A percentile compares a stretch with the other conserved stretches of the same genome.
Conservation (phyloP, 1,140 invertebrate species). For the Berghia stephanieae region DNA sequence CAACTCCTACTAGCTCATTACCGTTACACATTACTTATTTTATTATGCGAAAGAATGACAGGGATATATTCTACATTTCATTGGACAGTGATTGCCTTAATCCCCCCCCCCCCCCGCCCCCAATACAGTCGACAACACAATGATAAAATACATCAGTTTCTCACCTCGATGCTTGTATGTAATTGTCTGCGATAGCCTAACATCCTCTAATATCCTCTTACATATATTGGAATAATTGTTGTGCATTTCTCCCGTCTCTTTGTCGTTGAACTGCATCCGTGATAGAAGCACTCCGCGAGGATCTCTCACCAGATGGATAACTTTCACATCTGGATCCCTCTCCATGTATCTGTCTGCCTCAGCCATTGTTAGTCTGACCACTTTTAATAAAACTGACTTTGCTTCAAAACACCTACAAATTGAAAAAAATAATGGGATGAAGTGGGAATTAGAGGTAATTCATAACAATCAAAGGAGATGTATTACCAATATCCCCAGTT, state of each 20-base stretch:
- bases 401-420: conserved; percentile 12
- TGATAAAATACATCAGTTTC: too few relatives aligned
- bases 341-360: conserved; percentile 20
- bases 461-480: too few relatives aligned
- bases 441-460: too few relatives aligned
- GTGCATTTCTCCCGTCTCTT: not conserved
- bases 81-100: not conserved
- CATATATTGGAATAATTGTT: conserved; percentile 20
- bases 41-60: not conserved
- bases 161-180: not conserved
- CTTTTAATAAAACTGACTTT: conserved; percentile 19
- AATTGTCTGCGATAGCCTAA: not conserved
- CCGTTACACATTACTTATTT: too few relatives aligned
- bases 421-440: too few relatives aligned
- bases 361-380: conserved; percentile 23
- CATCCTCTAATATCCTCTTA: not conserved
- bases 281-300: conserved; percentile 25
- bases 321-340: conserved; percentile 17
- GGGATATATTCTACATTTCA: not conserved
- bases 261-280: not conserved
- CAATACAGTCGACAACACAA: too few relatives aligned
- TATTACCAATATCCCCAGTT: too few relatives aligned
- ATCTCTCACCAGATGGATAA: conserved; percentile 33
- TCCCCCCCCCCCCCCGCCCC: too few relatives aligned
- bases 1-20: too few relatives aligned